Percentiles rank a stretch among this genome's conserved stretches.
Conservation (phyloP, 2,113 vertebrate genomes). For the Melanocharis versteri region DNA sequence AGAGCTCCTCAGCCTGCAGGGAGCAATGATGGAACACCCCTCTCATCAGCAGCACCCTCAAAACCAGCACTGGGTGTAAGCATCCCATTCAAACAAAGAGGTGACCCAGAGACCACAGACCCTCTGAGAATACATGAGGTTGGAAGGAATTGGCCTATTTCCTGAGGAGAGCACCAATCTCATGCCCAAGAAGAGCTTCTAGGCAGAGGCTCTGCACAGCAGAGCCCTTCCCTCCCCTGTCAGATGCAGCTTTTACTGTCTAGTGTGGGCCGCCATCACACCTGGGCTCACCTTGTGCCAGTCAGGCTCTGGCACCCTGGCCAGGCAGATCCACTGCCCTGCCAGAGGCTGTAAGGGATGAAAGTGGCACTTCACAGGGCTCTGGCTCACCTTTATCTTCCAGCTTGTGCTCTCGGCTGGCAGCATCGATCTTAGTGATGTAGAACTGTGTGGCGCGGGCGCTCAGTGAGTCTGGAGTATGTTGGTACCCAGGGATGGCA, state of each 20-base stretch:
- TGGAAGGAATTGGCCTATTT: not conserved
- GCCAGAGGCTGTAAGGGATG: not conserved
- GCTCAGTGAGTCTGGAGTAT: slow-evolving; percentile 78
- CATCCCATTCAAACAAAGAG: not conserved
- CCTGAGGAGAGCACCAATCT: not conserved
- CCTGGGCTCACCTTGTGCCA: not conserved
- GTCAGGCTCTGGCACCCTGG: not conserved
- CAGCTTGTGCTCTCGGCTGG: slow-evolving; percentile 87
- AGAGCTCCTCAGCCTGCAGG: not conserved
- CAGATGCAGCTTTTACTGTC: not conserved
- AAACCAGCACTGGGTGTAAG: not conserved
- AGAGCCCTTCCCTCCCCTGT: not conserved
- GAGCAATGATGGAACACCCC: not conserved
- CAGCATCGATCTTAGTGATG: slow-evolving; percentile 84
- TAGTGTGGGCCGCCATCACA: not conserved
- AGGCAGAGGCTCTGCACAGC: not conserved
- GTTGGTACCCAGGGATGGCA: slow-evolving; percentile 92
- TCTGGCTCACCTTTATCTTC: slow-evolving; percentile 88
- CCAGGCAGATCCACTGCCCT: not conserved
- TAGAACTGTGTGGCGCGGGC: slow-evolving; percentile 86
- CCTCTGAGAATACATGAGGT: not conserved
- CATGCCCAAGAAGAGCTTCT: not conserved
- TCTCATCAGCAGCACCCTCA: not conserved
- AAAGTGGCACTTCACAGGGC: not conserved
- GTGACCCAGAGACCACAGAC: not conserved